Evolutionary conservation across 2,113 vertebrate genomes (phyloP), one percentile per base, ranked within the genome.

Genomic region (Spizaetus ornatus): DNA sequence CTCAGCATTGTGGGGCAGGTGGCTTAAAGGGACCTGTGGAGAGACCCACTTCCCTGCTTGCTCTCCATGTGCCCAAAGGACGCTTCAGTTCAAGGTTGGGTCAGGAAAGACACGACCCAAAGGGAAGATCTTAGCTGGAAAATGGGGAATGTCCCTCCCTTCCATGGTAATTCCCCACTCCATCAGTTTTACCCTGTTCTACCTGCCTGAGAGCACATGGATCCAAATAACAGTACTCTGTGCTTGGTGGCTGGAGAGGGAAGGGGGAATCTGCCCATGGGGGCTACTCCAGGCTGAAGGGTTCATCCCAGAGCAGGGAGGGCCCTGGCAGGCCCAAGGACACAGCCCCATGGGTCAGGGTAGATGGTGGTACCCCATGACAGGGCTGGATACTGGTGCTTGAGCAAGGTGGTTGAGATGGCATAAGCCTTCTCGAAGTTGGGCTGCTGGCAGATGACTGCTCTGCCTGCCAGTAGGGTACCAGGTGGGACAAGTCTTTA

Each of bases 141-240:
- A 73, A 48, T 0, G 3, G 7, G 34, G 31, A 59, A 42, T 12
- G 10, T 62, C 50, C 26, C 48, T 78, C 59, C 29, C 18, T 73
- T 53, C 32, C 40, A 36, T 5, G 11, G 61, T 10, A 71, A 61
- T 26, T 76, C 66, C 53, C 53, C 15, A n/a, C 17, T 50, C 50
- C 55, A 38, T 9, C 69, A 25, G 55, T 66, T 62, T 36, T 26
- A 38, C 23, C 23, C 47, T 42, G n/a, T 23, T 45, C 36, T 40
- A 67, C 22, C 56, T 74, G 16, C 29, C 38, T 29, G 43, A 45
- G 42, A 53, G 26, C 0, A 0, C 23, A 11, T 4, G 17, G 63
- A 73, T 34, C 23, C 19, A 74, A 78, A 25, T 1, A 3, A 36
- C 1, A 8, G 12, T 9, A 43, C 59, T 34, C 14, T 0, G 1